These are phyloP conservation scores for Tetrao urogallus DNA, from an alignment of 2,113 vertebrate genomes.

Conservation along the genomic window DNA sequence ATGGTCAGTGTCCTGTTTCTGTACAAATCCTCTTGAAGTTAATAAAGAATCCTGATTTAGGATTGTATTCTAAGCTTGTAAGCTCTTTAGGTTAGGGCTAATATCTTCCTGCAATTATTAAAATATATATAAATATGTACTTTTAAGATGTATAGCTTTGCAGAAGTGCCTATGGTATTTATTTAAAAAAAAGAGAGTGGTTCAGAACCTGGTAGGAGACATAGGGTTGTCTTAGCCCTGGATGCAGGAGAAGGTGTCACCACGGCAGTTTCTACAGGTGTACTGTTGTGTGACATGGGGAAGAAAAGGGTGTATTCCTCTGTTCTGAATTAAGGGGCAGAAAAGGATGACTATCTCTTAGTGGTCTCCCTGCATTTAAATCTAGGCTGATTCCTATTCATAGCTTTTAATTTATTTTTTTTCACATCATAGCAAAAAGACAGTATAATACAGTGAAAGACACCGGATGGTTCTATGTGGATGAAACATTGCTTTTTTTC, in stretches of 20 bases:
- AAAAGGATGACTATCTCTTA: neutral
- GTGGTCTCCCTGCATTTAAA: neutral
- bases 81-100: neutral
- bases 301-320: neutral
- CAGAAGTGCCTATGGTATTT: neutral
- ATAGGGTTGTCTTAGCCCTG: accelerated
- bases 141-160: neutral
- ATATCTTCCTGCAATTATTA: slow-evolving; percentile 17
- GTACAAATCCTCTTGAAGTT: neutral
- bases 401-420: neutral
- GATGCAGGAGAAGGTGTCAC: neutral
- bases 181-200: neutral
- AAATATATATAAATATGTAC: neutral
- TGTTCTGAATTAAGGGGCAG: neutral
- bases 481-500: slow-evolving; percentile 36
- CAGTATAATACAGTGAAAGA: neutral
- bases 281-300: neutral
- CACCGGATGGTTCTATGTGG: neutral
- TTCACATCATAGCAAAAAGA: neutral
- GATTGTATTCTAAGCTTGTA: slow-evolving; percentile 21
- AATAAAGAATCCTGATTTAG: slow-evolving; percentile 19
- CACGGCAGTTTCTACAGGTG: neutral
- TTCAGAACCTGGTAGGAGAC: neutral
- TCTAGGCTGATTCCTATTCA: neutral
- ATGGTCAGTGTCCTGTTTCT: neutral